A percentile compares a stretch with the other conserved stretches of the same genome.
Evolutionary conservation across 2,888 invertebrate genomes (phyloP).

Genomic region (Pherbina coryleti): DNA sequence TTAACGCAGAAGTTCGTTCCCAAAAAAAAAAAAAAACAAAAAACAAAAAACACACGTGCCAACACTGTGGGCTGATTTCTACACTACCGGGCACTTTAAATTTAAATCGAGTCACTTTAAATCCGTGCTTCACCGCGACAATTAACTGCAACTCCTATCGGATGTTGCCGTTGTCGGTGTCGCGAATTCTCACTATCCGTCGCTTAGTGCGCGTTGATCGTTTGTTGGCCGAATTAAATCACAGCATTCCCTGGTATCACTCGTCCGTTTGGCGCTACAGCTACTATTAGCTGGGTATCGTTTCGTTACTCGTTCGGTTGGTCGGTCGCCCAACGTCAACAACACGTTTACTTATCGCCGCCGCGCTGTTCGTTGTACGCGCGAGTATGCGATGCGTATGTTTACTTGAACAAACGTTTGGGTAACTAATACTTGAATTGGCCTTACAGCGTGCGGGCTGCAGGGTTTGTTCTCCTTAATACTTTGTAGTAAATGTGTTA

Average conservation of each 20-base stretch:
- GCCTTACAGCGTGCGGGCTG: slow-evolving; percentile 2
- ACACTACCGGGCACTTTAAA: too few relatives aligned
- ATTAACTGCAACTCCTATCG: background rate
- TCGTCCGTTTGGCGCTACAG: slow-evolving; percentile 5
- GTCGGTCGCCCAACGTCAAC: slow-evolving; percentile 10
- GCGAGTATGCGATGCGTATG: background rate
- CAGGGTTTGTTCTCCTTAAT: background rate
- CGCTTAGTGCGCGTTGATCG: background rate
- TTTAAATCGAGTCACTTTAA: too few relatives aligned
- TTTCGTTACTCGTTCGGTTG: slow-evolving; percentile 4
- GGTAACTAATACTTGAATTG: slow-evolving; percentile 22
- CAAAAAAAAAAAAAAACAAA: background rate
- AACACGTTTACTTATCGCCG: background rate
- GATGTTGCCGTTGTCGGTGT: background rate
- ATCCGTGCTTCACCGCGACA: too few relatives aligned
- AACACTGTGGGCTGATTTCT: background rate
- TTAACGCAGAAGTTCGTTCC: background rate
- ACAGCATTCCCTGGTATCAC: slow-evolving; percentile 21
- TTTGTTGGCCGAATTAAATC: slow-evolving; percentile 17
- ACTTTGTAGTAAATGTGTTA: too few relatives aligned
- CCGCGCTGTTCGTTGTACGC: background rate
- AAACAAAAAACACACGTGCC: background rate
- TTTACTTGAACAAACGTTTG: slow-evolving; percentile 2
- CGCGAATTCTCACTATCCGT: slow-evolving; percentile 12
- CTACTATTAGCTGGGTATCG: slow-evolving; percentile 20